Conservation (phyloP, 2,888 invertebrate genomes). For the Dioctria rufipes region DNA sequence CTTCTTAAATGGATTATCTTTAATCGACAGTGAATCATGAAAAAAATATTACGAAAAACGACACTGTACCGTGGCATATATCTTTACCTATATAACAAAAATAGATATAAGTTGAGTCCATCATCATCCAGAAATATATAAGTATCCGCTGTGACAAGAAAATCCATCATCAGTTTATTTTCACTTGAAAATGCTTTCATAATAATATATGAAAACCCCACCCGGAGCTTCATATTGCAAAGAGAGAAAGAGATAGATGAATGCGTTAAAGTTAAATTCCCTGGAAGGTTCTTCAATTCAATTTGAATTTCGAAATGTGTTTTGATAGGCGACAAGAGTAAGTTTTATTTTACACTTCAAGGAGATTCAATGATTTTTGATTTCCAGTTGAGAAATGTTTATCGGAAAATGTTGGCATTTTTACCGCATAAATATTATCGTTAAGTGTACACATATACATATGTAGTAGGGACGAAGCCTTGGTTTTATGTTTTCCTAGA, state of each 20-base stretch:
- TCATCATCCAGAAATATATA: too few relatives aligned
- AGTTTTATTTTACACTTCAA: neutral
- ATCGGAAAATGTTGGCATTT: neutral
- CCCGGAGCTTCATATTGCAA: neutral
- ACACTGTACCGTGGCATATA: neutral
- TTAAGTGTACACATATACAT: too few relatives aligned
- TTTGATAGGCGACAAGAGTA: neutral
- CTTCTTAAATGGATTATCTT: conserved; percentile 15
- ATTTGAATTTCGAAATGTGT: neutral
- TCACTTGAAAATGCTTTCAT: too few relatives aligned
- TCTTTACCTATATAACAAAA: too few relatives aligned
- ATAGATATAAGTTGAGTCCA: neutral
- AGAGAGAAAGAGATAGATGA: neutral
- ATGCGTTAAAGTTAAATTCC: neutral
- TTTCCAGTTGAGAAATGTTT: neutral
- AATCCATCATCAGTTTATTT: too few relatives aligned
- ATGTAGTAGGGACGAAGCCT: neutral
- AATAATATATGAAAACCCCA: too few relatives aligned
- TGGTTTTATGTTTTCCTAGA: neutral
- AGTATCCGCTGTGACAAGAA: too few relatives aligned
- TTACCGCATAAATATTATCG: too few relatives aligned
- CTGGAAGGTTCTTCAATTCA: neutral
- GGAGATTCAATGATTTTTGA: neutral
- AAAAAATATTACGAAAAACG: neutral
- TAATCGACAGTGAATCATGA: neutral